Base-by-base conservation (phyloP, 2,888 invertebrate genomes). In the Julus scanicus region DNA sequence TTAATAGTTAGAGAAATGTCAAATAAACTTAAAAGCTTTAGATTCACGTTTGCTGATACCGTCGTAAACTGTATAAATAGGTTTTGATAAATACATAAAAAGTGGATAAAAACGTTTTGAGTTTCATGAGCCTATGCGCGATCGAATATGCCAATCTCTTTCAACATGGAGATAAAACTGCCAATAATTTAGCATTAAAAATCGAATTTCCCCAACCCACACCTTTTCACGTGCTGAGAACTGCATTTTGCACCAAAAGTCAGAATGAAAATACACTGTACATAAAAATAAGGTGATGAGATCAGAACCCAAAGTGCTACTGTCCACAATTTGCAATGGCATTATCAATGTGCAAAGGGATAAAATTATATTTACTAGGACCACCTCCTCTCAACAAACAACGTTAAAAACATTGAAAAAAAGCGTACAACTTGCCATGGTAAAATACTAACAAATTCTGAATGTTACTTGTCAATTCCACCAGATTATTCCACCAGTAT, bases 11-110 rank as follows among this genome's bases (percentile, higher is more conserved):
- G 80, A 80, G 80, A 80, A 80, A 80, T 80, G 80, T 80, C 80
- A 80, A 80, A 80, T 80, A 80, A 80, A 80, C 80, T 80, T 80
- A 80, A 80, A 80, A 80, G 80, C 80, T 80, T 80, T 80, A 80
- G 80, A 80, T 80, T 80, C 80, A 80, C 80, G 80, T 80, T 80
- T 37, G 80, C 80, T 80, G 80, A 80, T 80, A 80, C 37, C 80
- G 15, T 2, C 37, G 37, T 37, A 80, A 80, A 80, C 37, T 80
- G 80, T 80, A 80, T 37, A 80, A 80, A 80, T 80, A 80, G 80
- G 37, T 80, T 80, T 80, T 80, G 80, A 80, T 80, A 80, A 80
- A 80, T 80, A 15, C 80, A 80, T 29, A 80, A 63, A 80, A 37
- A 80, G 80, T 80, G 37, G 80, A 63, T 29, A 11, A 80, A 80